Evolutionary conservation across 1,140 invertebrate genomes (phyloP).

Genomic region (Elymnias hypermnestra): DNA sequence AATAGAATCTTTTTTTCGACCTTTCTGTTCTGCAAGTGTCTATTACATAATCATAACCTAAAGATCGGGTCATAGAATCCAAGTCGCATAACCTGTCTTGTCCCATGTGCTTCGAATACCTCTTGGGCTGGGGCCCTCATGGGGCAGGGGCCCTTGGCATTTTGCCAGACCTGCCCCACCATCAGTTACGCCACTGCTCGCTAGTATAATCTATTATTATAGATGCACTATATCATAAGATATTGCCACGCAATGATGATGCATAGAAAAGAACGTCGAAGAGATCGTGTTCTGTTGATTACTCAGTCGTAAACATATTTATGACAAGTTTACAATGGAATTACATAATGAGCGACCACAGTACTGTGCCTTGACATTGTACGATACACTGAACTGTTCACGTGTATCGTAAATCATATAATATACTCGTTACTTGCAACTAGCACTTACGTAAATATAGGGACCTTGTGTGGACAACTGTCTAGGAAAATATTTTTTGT

Average conservation of each 20-base stretch:
- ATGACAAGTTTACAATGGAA: slow-evolving; percentile 59
- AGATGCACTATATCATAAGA: too few species aligned
- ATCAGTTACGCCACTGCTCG: too few species aligned
- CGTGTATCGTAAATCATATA: slow-evolving; percentile 59
- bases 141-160: too few species aligned
- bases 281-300: slow-evolving; percentile 5
- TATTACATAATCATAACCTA: too few species aligned
- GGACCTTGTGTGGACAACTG: not conserved
- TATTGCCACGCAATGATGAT: not conserved
- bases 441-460: slow-evolving; percentile 11
- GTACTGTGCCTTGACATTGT: slow-evolving; percentile 65
- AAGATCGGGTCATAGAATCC: too few species aligned
- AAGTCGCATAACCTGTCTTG: too few species aligned
- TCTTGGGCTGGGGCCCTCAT: too few species aligned
- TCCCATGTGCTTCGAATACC: too few species aligned
- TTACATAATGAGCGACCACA: slow-evolving; percentile 52
- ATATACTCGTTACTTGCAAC: slow-evolving; percentile 24
- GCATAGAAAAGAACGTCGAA: not conserved
- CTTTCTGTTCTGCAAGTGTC: too few species aligned
- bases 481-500: not conserved
- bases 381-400: slow-evolving; percentile 53
- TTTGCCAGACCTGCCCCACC: too few species aligned
- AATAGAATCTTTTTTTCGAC: too few species aligned
- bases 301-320: slow-evolving; percentile 42
- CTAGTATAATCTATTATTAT: too few species aligned